These are phyloP conservation scores for Dynastes hyllus DNA, from an alignment of 2,888 invertebrate species.

Conservation along the genomic window DNA sequence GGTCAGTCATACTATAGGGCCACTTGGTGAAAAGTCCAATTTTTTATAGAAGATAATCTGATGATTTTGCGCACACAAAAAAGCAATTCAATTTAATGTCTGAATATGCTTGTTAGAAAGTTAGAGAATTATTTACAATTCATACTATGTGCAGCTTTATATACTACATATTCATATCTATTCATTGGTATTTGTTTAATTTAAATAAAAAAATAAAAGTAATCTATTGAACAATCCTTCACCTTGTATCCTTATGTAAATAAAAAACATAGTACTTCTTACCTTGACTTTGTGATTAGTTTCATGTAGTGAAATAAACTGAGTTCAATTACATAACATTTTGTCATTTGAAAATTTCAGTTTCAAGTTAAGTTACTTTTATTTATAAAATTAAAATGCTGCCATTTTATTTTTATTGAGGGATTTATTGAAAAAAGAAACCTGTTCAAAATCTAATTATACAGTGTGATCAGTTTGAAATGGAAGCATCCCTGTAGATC, in stretches of 20 bases:
- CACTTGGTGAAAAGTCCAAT: conserved; percentile 25
- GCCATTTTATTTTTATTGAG: too few species aligned
- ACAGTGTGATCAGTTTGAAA: too few species aligned
- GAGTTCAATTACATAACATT: neutral
- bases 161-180: too few species aligned
- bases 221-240: neutral
- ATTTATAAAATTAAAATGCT: too few species aligned
- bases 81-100: too few species aligned
- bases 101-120: too few species aligned
- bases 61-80: neutral
- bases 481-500: too few species aligned
- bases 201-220: neutral
- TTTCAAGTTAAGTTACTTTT: neutral
- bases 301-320: neutral
- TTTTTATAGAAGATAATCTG: neutral
- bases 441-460: too few species aligned
- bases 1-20: conserved; percentile 21
- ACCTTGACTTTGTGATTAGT: neutral
- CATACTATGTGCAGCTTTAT: too few species aligned
- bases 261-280: neutral
- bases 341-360: neutral
- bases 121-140: too few species aligned
- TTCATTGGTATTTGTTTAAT: neutral
- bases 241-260: neutral
- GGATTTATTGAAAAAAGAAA: too few species aligned